Evolutionary conservation across 2,113 vertebrate species (phyloP), one percentile per base, ranked within the genome.

Genomic region (Podarcis raffonei): DNA sequence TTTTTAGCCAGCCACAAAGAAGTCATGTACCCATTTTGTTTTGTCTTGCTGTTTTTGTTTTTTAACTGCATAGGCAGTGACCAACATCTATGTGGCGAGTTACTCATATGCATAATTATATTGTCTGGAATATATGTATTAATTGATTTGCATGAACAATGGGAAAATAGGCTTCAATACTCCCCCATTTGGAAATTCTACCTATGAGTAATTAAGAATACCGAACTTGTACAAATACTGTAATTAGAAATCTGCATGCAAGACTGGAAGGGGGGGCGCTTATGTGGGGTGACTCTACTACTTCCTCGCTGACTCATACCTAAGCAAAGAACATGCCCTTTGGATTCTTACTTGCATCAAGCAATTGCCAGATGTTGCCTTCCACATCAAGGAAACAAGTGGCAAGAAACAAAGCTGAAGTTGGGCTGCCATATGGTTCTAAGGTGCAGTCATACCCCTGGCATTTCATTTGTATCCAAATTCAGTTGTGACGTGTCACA

Each of bases 81-180:
- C 80, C 87, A 83, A 12, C 59, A 42, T 62, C 59, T 22, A 37
- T 35, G 42, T 5, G 30, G 27, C 2, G 23, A 76, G 4, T 83
- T 76, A 76, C 59, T 88, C 37, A 32, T 65, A 74, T 42, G 30
- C 72, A 35, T 48, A 88, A 88, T 76, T 83, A 62, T 72, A 59
- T 8, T 77, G 81, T 39, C 72, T 66, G 72, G 65, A 48, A 68
- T 88, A 66, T 53, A 88, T 65, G 30, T 35, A 76, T 88, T 83
- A 88, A 83, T 76, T 35, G 87, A 88, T 88, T 88, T 88, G 87
- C 71, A 23, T 25, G 72, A 87, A 87, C 86, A 81, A 87, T 81
- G 86, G 79, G 76, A 39, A 69, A 80, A 87, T 35, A 53, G 66
- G 78, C 32, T 81, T 59, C 78, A 18, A 35, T 53, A 27, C 30